phyloP scores from a whole-genome alignment of 2,797 vertebrate species.

The Chloroceryle inda region DNA sequence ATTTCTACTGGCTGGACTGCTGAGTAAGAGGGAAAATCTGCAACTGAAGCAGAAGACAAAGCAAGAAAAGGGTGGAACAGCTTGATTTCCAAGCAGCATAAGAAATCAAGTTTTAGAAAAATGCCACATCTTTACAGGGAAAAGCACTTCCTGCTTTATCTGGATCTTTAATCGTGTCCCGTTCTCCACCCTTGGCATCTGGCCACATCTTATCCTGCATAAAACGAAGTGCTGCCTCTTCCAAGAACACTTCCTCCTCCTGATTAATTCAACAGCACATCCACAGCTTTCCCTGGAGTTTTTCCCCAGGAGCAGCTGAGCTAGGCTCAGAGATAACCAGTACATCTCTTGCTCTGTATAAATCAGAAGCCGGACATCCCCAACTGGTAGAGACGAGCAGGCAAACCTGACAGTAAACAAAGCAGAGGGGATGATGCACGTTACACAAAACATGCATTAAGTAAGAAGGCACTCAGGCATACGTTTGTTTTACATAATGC shows the following conservation, averaged over 20 bases:
- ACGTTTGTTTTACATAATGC: not conserved
- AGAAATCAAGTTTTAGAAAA: constrained; percentile 40
- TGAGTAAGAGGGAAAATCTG: constrained; percentile 58
- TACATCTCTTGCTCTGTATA: not conserved
- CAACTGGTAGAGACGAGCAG: not conserved
- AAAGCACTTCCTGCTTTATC: constrained; percentile 30
- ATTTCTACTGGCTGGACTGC: constrained; percentile 25
- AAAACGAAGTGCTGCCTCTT: constrained; percentile 75
- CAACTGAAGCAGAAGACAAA: constrained; percentile 54
- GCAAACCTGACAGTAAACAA: not conserved
- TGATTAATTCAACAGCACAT: constrained; percentile 68
- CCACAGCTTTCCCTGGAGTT: constrained; percentile 41
- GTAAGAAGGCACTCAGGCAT: not conserved
- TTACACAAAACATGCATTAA: not conserved
- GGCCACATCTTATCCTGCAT: constrained; percentile 31
- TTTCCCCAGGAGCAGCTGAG: not conserved
- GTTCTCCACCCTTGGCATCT: constrained; percentile 19
- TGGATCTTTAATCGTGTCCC: not conserved
- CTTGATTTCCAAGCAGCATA: not conserved
- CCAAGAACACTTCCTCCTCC: constrained; percentile 74
- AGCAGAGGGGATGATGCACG: not conserved
- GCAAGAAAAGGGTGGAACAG: not conserved
- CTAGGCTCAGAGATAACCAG: not conserved
- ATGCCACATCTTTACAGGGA: constrained; percentile 14
- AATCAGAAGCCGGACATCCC: not conserved